Evolutionary conservation across 2,797 vertebrate species (phyloP), one percentile per base, ranked within the genome.

Genomic region (Emydoidea blandingii): DNA sequence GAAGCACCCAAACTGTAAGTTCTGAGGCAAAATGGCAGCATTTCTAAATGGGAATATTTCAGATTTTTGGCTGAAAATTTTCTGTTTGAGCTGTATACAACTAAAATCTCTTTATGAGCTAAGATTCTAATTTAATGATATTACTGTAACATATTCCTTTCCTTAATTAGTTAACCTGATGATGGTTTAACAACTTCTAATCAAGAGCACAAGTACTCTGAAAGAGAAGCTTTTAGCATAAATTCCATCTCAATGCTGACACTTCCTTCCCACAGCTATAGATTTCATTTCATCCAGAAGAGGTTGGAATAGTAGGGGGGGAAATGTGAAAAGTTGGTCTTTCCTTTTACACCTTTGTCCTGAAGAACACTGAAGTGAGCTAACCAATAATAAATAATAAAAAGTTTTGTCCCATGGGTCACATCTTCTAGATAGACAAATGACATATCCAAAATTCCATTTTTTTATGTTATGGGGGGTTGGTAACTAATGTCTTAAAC

Each of bases 71-170:
- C 47, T 79, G 21, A 65, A 12, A 2, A 10, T 88, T 12, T 37
- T 72, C n/a, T 72, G n/a, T 6, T 72, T 72, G n/a, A 72, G 62
- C 9, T 88, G 37, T 86, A 85, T 93, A 34, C 79, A 81, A 3
- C 6, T 96, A 21, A 41, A 72, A 6, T 81, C 90, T 91, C 59
- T 79, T 81, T 29, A 76, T n/a, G 47, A 81, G 29, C 85, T 85
- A 53, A 91, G 31, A 4, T 95, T 93, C 49, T 68, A 91, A 23
- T 4, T 23, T 59, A 92, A 65, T 12, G 10, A 50, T 57, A 34
- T 87, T 37, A 81, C n/a, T 14, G 3, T 7, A 93, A 79, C 21
- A 54, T 59, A 41, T 52, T 95, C 81, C n/a, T 47, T 57, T 81
- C 25, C 23, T 90, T 87, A 50, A 54, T 68, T 87, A 83, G 91